phyloP scores from a whole-genome alignment of 2,888 invertebrate species.

The Drosophila gaucha region DNA sequence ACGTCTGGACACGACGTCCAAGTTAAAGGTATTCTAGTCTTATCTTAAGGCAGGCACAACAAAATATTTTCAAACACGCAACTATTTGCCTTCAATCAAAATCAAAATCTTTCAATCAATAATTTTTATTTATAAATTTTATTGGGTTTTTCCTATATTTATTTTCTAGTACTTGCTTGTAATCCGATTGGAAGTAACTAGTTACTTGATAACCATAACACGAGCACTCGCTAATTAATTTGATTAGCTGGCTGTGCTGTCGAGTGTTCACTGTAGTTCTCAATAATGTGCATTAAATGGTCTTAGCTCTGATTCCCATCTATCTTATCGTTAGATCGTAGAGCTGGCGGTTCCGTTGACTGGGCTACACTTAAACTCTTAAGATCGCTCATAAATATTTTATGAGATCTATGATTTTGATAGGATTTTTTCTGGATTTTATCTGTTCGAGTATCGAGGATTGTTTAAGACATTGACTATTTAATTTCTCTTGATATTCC shows the following conservation, averaged over 20 bases:
- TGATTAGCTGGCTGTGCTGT: background rate
- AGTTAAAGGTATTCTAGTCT: conserved; percentile 4
- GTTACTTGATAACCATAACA: no score
- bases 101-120: background rate
- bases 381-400: background rate
- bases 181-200: background rate
- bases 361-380: background rate
- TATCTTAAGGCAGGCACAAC: conserved; percentile 19
- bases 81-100: background rate
- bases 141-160: conserved; percentile 5
- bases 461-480: background rate
- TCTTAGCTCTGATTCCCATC: conserved; percentile 7
- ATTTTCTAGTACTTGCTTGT: background rate
- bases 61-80: conserved; percentile 13
- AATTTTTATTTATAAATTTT: background rate
- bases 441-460: background rate
- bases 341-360: conserved; percentile 18
- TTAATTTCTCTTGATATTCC: background rate
- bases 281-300: conserved; percentile 7
- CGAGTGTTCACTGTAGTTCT: conserved; percentile 2
- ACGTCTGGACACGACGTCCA: conserved; percentile 15
- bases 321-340: conserved; percentile 29
- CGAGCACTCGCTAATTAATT: background rate
- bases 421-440: background rate
- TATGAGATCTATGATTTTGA: background rate